These are phyloP conservation scores for Osmerus eperlanus DNA, from an alignment of 2,113 vertebrate genomes.

Conservation along the genomic window DNA sequence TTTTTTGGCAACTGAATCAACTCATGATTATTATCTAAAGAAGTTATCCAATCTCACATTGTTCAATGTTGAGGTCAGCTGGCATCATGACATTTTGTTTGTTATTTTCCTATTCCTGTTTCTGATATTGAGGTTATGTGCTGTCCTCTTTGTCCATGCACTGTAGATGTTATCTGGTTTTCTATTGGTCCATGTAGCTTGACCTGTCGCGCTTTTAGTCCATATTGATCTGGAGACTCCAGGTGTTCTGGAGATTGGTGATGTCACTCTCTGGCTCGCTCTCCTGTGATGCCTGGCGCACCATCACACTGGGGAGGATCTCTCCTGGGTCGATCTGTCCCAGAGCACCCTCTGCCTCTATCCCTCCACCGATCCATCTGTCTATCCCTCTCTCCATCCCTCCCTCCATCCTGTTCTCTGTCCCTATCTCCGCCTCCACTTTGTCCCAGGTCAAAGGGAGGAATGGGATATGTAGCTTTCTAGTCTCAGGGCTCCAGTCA, in stretches of 20 bases:
- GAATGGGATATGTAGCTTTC: not conserved
- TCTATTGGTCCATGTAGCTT: no score
- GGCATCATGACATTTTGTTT: no score
- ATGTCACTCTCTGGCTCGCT: not conserved
- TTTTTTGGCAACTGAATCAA: not conserved
- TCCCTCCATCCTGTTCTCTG: not conserved
- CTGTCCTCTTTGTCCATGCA: no score
- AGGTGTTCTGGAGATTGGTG: not conserved
- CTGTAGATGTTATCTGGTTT: no score
- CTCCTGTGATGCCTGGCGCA: conserved; percentile 2
- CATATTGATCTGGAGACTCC: conserved; percentile 1
- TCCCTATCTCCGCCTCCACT: not conserved
- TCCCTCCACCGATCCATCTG: not conserved
- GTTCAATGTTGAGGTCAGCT: no score
- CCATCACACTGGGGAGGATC: not conserved
- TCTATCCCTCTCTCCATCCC: not conserved
- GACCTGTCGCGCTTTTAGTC: not conserved
- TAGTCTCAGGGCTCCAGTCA: conserved; percentile 9
- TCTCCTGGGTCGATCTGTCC: not conserved
- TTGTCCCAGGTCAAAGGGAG: not conserved
- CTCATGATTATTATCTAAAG: no score
- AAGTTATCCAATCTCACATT: no score
- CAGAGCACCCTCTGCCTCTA: not conserved
- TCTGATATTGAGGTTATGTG: no score
- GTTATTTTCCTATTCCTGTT: no score